Base-by-base conservation (phyloP, 2,797 vertebrate genomes). In the Molossus molossus region DNA sequence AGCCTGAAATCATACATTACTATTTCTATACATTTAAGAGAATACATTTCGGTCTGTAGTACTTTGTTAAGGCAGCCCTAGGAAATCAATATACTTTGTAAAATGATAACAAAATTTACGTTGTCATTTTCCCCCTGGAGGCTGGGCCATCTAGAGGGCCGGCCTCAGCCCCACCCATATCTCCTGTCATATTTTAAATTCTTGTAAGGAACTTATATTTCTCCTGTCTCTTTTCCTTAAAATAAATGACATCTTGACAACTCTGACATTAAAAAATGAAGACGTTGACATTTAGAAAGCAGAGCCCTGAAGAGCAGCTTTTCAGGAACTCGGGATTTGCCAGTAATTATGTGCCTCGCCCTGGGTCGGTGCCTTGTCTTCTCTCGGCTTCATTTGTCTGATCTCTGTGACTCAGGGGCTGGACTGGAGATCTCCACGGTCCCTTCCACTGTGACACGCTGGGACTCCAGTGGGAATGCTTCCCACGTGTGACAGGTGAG, bases 171-270 rank as follows among this genome's bases (percentile, higher is more conserved):
- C 48, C 37, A 1, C 29, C 48, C n/a, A 6, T 15, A 50, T 62
- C 77, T n/a, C 70, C 33, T 2, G 25, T 25, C 20, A 18, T 70
- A 87, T 73, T 93, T 87, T 75, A 91, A 58, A 65, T 82, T 64
- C 53, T 72, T 76, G 10, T 40, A 76, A 82, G 6, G 17, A 90
- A 94, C 27, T 60, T 17, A 6, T 14, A 80, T 64, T 48, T 57
- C 72, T 94, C n/a, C 58, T 90, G 37, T 75, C 33, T n/a, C 40
- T 89, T 87, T 81, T 55, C 48, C 83, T 95, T 80, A 58, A 70
- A 80, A 91, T 55, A 79, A 94, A 82, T 15, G 40, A 20, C 18
- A 86, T 83, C 87, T 85, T 89, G 89, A 81, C 73, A 88, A 94
- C 27, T 33, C 60, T 86, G 50, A 75, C 55, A 58, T 77, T 90